These are phyloP conservation scores for Proteles cristata DNA, from an alignment of 2,113 vertebrate genomes.

Conservation along the genomic window DNA sequence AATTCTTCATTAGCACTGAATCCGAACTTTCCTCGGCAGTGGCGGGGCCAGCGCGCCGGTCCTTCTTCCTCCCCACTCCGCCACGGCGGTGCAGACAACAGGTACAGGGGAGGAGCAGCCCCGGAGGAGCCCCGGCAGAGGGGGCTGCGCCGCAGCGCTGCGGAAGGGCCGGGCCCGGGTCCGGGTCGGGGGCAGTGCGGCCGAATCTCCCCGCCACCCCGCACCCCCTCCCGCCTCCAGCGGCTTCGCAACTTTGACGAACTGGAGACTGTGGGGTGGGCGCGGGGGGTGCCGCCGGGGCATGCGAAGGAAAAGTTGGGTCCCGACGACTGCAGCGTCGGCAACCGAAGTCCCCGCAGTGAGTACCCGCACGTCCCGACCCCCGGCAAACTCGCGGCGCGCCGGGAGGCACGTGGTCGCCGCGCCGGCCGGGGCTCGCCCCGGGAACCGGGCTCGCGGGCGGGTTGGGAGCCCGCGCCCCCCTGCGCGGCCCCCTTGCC, in stretches of 20 bases:
- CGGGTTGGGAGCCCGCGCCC: neutral
- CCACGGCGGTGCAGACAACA: conserved; percentile 2
- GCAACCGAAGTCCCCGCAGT: neutral
- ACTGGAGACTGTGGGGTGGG: neutral
- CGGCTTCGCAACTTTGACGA: conserved; percentile 58
- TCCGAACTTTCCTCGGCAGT: neutral
- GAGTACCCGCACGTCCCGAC: neutral
- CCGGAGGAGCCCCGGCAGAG: neutral
- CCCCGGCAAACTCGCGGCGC: neutral
- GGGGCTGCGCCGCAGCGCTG: conserved; percentile 61
- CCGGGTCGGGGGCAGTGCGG: neutral
- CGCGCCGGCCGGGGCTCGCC: neutral
- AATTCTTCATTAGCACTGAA: neutral
- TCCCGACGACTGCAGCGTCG: neutral
- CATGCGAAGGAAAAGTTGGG: conserved; percentile 4
- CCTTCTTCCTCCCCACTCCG: neutral
- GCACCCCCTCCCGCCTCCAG: neutral
- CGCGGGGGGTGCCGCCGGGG: neutral
- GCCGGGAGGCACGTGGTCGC: conserved; percentile 53
- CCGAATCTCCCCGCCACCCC: neutral
- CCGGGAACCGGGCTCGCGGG: neutral
- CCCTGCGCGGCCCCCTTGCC: neutral
- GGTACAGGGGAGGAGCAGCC: neutral
- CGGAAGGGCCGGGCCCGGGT: conserved; percentile 20
- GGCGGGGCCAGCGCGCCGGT: neutral